Base-by-base conservation (phyloP, 2,113 vertebrate genomes). In the Centropus unirufus region DNA sequence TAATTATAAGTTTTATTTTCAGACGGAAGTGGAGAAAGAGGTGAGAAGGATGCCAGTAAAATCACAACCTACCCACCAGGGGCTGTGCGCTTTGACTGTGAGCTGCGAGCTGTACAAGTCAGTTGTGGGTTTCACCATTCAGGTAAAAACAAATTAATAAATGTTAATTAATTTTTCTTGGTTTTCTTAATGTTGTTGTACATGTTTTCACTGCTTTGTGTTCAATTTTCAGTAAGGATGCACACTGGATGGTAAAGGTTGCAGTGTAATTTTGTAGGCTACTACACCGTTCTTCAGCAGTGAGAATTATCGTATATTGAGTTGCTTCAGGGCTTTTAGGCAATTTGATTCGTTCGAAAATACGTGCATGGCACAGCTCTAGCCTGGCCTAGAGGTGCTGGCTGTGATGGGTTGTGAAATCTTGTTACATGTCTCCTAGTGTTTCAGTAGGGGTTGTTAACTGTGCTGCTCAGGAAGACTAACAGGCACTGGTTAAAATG, bases 111-210 rank as follows among this genome's bases (percentile, higher is more conserved):
- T 6, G 97, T 99, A 22, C 99, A 99, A 98, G 99, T 99, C 97
- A 99, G 99, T 98, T 99, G 99, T 84, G 99, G 99, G 80, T 99
- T 99, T 97, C 99, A 99, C 92, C 99, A 99, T 97, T 99, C 99
- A 67, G 99, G 99, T 99, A 98, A 92, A 98, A 66, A 15, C 9
- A 78, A 57, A 39, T 23, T n/a, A 62, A 19, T 20, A 2, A 8
- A 1, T 27, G 7, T 44, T 57, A 36, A 44, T 57, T 22, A 4
- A 18, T 30, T 51, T 22, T 67, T n/a, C 5, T 15, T 55, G 4
- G 2, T 30, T 15, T 9, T 34, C 58, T 32, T 19, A 19, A 13
- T 49, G 5, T 52, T 4, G 36, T 36, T 36, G 2, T 36, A 19
- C 22, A 4, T 73, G 2, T 30, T 32, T 78, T 89, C 19, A 52